Evolutionary conservation across 2,888 invertebrate genomes (phyloP).

Genomic region (Nomada fabriciana): DNA sequence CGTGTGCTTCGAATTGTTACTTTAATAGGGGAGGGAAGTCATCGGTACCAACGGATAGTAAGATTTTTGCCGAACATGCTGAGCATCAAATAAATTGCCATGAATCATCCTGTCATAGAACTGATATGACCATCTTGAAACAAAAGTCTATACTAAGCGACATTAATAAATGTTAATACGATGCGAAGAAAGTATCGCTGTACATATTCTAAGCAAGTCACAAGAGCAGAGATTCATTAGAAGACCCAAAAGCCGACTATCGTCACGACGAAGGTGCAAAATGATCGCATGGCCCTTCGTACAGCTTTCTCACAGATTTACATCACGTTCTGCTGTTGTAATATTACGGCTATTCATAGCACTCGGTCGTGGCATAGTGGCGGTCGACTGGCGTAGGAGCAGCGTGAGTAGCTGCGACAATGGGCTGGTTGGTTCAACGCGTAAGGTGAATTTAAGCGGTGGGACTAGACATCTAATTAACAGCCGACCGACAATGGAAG

Average conservation of each 20-base stretch:
- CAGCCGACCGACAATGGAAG: conserved; percentile 82
- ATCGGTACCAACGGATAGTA: too few relatives aligned
- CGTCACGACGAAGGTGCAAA: conserved; percentile 35
- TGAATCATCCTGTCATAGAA: too few relatives aligned
- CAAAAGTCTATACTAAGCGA: too few relatives aligned
- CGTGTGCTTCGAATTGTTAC: too few relatives aligned
- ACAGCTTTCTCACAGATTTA: conserved; percentile 71
- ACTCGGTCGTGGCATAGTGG: conserved; percentile 66
- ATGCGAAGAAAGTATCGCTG: neutral
- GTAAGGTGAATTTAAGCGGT: conserved; percentile 82
- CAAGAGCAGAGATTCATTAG: conserved; percentile 7
- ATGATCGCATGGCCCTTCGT: conserved; percentile 29
- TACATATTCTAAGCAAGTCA: neutral
- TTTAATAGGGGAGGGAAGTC: too few relatives aligned
- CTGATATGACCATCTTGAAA: too few relatives aligned
- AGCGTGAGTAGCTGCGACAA: conserved; percentile 65
- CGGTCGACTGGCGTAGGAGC: conserved; percentile 65
- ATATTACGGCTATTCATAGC: conserved; percentile 75
- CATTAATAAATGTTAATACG: neutral
- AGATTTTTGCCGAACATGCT: too few relatives aligned
- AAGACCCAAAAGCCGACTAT: conserved; percentile 29
- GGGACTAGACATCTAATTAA: conserved; percentile 84
- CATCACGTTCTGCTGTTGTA: conserved; percentile 75
- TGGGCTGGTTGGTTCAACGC: conserved; percentile 68
- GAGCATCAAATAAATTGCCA: too few relatives aligned